Evolutionary conservation across 2,888 invertebrate genomes (phyloP).

Genomic region (Thymelicus acteon): DNA sequence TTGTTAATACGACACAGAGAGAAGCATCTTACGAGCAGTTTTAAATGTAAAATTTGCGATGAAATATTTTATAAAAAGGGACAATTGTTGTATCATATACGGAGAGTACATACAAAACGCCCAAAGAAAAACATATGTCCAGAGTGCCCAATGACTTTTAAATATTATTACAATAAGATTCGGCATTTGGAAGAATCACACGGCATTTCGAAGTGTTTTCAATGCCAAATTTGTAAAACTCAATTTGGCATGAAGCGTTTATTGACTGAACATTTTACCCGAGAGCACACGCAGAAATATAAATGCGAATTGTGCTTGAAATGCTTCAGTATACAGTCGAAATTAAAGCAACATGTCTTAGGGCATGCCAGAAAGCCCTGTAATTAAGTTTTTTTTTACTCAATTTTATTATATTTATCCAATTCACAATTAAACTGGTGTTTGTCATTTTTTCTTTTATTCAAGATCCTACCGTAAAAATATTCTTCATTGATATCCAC

Average conservation of each 20-base stretch:
- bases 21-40: constrained; percentile 50
- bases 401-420: background rate
- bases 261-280: constrained; percentile 60
- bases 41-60: constrained; percentile 65
- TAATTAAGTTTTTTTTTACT: background rate
- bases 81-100: constrained; percentile 71
- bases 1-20: constrained; percentile 59
- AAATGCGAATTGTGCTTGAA: constrained; percentile 75
- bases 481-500: too few species aligned
- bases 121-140: constrained; percentile 56
- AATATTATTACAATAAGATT: constrained; percentile 62
- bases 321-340: constrained; percentile 71
- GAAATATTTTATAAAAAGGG: constrained; percentile 69
- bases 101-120: constrained; percentile 59
- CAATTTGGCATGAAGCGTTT: constrained; percentile 54
- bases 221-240: constrained; percentile 57
- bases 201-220: constrained; percentile 54
- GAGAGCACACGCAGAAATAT: constrained; percentile 69
- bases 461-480: too few species aligned
- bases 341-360: constrained; percentile 70
- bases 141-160: constrained; percentile 56
- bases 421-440: too few species aligned
- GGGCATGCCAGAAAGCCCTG: constrained; percentile 57
- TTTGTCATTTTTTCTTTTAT: too few species aligned
- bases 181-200: constrained; percentile 58